Evolutionary conservation across 1,140 invertebrate species (phyloP).

Genomic region (Drosophila mojavensis): DNA sequence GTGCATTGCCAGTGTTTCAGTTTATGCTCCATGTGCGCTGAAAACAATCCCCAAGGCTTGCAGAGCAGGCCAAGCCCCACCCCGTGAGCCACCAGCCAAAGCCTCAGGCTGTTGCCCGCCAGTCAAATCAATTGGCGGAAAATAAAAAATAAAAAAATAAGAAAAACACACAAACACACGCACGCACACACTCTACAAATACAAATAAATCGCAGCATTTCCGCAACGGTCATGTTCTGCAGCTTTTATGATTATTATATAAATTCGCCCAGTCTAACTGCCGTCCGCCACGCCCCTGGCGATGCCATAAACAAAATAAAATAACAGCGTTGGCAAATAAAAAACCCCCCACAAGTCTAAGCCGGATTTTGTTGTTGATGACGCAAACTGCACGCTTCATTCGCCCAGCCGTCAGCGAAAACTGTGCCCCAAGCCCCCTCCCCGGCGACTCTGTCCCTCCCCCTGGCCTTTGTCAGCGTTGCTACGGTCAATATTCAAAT

Average conservation of each 20-base stretch:
- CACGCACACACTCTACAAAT: constrained; percentile 68
- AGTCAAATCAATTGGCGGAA: constrained; percentile 78
- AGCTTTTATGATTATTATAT: constrained; percentile 81
- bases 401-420: constrained; percentile 35
- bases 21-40: constrained; percentile 65
- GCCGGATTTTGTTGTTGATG: constrained; percentile 48
- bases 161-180: constrained; percentile 25
- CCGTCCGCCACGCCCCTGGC: constrained; percentile 32
- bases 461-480: not conserved
- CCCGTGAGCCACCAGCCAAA: not conserved
- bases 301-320: constrained; percentile 66
- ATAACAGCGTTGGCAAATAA: constrained; percentile 58
- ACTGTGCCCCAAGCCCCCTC: not conserved
- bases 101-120: constrained; percentile 21
- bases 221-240: constrained; percentile 72
- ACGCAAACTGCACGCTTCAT: constrained; percentile 65
- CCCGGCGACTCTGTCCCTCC: not conserved
- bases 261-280: constrained; percentile 43
- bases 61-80: not conserved
- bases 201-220: constrained; percentile 79
- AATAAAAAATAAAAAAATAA: constrained; percentile 59
- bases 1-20: constrained; percentile 54
- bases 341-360: constrained; percentile 41
- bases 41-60: constrained; percentile 51
- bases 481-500: constrained; percentile 69